phyloP scores from a whole-genome alignment of 2,113 vertebrate genomes.

The Taurulus bubalis region DNA sequence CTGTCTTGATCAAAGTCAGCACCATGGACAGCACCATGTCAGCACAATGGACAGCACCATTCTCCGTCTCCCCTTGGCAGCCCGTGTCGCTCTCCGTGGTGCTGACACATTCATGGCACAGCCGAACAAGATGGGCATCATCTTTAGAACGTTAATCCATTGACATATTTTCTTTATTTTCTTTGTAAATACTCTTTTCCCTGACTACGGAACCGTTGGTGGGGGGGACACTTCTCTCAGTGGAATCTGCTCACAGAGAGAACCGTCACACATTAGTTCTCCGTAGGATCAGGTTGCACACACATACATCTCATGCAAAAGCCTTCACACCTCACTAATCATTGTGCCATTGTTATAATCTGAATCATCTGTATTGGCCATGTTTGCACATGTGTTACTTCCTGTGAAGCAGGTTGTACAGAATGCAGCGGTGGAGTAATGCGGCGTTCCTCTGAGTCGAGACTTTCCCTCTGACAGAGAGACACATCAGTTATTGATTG shows the following conservation, averaged over 20 bases:
- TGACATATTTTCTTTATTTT: background rate
- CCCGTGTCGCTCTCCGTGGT: background rate
- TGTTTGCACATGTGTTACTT: background rate
- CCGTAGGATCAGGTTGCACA: too few species aligned
- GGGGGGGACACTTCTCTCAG: too few species aligned
- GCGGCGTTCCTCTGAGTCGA: slow-evolving; percentile 6
- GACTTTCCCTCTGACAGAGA: slow-evolving; percentile 27
- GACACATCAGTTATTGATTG: slow-evolving; percentile 74
- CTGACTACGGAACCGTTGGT: background rate
- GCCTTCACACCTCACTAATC: background rate
- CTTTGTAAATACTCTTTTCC: background rate
- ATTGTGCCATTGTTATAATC: background rate
- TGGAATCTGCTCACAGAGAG: too few species aligned
- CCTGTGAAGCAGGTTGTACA: background rate
- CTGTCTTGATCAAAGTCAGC: background rate
- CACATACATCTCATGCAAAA: background rate
- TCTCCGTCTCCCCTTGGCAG: too few species aligned
- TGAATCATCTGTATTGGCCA: background rate
- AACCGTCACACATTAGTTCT: background rate
- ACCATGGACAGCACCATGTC: background rate
- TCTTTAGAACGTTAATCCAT: background rate
- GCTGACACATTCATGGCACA: background rate
- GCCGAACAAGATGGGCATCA: background rate
- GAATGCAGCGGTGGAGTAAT: slow-evolving; percentile 7
- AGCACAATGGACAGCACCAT: background rate